Percentiles rank a stretch among this genome's conserved stretches.
These are phyloP conservation scores for Equus przewalskii DNA, from an alignment of 2,113 vertebrate genomes.

Conservation along the genomic window DNA sequence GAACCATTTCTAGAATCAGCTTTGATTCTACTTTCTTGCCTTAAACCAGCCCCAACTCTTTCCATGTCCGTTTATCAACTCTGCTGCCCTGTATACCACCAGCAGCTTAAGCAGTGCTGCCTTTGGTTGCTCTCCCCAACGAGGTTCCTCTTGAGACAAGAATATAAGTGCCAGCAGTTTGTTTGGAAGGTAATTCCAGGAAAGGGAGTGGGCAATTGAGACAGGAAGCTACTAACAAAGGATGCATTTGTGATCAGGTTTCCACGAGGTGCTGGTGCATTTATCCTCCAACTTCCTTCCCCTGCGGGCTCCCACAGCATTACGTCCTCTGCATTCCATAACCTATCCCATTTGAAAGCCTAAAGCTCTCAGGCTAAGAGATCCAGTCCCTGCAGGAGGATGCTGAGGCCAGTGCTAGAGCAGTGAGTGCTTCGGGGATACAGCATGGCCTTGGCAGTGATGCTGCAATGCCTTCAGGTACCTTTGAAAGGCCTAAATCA, in stretches of 20 bases:
- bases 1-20: not conserved
- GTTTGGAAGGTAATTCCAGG: not conserved
- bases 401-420: not conserved
- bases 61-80: not conserved
- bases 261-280: too few relatives aligned
- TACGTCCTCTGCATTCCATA: not conserved
- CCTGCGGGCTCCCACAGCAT: not conserved
- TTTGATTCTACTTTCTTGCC: not conserved
- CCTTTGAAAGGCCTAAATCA: not conserved
- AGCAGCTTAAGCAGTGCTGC: not conserved
- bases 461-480: not conserved
- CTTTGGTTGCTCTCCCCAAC: rapidly evolving
- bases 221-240: not conserved
- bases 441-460: rapidly evolving
- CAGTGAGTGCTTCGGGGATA: rapidly evolving
- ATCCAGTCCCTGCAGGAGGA: not conserved
- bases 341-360: too few relatives aligned
- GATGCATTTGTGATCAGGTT: not conserved
- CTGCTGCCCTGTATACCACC: not conserved
- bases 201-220: not conserved
- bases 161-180: not conserved
- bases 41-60: not conserved
- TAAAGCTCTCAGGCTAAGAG: not conserved
- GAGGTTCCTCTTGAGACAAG: not conserved
- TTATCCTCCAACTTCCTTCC: not conserved